These are phyloP conservation scores for Danio aesculapii DNA, from an alignment of 2,797 vertebrate genomes.

Conservation along the genomic window DNA sequence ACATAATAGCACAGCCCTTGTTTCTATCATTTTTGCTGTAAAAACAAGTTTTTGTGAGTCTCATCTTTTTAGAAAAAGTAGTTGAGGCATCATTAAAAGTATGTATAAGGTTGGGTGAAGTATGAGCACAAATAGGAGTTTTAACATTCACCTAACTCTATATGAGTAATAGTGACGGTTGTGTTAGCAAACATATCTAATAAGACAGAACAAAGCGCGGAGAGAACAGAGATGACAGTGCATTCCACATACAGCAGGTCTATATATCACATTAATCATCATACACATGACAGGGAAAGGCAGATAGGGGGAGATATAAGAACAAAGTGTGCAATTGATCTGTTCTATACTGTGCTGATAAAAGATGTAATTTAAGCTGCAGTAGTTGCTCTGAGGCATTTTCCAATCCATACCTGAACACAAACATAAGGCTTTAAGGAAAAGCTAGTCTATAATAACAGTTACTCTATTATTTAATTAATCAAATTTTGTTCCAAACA, in stretches of 20 bases:
- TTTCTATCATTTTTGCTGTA: background rate
- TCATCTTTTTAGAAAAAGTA: background rate
- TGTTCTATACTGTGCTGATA: background rate
- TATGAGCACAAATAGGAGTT: background rate
- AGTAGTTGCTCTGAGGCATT: background rate
- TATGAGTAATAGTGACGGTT: background rate
- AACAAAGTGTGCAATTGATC: conserved; percentile 15
- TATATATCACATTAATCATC: background rate
- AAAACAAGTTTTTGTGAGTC: background rate
- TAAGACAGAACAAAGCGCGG: conserved; percentile 14
- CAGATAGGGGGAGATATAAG: conserved; percentile 11
- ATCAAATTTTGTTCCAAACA: background rate
- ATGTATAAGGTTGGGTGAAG: background rate
- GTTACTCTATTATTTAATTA: background rate
- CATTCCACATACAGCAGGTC: background rate
- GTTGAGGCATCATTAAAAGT: background rate
- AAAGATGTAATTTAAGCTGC: background rate
- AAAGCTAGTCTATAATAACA: background rate
- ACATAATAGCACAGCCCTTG: background rate
- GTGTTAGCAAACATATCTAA: conserved; percentile 11
- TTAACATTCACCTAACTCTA: background rate
- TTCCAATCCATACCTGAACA: background rate
- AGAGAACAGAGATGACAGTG: conserved; percentile 33
- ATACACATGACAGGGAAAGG: conserved; percentile 2
- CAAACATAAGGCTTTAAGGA: background rate